A percentile compares a stretch with the other conserved stretches of the same genome.
Evolutionary conservation across 2,797 vertebrate species (phyloP).

Genomic region (Pteropus rufus): DNA sequence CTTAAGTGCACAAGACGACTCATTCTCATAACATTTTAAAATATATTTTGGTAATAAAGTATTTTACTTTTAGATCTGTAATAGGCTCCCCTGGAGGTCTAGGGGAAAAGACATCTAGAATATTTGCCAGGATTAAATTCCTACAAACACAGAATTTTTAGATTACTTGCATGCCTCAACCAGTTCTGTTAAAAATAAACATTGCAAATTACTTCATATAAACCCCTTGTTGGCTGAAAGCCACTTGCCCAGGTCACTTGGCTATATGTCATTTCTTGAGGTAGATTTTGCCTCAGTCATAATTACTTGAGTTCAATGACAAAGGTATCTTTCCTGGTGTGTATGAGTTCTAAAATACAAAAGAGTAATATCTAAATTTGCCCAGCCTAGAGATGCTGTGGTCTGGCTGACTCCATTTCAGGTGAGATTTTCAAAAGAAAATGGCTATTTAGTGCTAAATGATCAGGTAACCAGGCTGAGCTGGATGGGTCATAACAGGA

Average conservation of each 20-base stretch:
- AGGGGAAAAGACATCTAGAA: neutral
- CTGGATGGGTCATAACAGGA: neutral
- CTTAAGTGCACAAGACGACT: neutral
- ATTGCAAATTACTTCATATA: neutral
- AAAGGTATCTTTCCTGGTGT: neutral
- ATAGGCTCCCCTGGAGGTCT: neutral
- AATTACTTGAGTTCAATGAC: neutral
- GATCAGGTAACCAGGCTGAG: neutral
- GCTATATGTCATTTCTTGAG: neutral
- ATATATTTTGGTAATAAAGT: neutral
- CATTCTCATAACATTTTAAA: neutral
- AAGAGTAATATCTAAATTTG: neutral
- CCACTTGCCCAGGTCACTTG: neutral
- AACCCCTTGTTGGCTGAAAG: neutral
- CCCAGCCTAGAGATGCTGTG: neutral
- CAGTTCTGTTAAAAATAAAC: constrained; percentile 20
- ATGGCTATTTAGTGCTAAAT: neutral
- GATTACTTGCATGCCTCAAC: neutral
- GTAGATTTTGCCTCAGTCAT: neutral
- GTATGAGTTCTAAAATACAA: neutral
- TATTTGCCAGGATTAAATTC: constrained; percentile 20
- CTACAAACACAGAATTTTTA: neutral
- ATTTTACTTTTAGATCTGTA: constrained; percentile 17
- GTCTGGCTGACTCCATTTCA: neutral
- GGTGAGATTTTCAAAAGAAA: neutral